These are phyloP conservation scores for Sebastolobus altivelis DNA, from an alignment of 2,797 vertebrate species.

Conservation along the genomic window DNA sequence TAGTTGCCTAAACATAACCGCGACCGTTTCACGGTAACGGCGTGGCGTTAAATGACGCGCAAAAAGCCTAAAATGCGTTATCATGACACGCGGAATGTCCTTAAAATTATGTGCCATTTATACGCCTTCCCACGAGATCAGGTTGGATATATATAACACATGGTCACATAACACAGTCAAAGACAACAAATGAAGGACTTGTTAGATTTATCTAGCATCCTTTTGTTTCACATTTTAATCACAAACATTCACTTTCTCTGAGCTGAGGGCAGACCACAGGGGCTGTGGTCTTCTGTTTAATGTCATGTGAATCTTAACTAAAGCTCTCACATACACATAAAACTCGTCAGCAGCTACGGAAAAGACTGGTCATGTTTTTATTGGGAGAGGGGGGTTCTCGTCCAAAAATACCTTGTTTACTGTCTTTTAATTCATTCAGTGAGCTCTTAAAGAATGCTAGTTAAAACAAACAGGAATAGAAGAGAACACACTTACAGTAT, in stretches of 20 bases:
- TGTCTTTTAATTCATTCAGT: conserved; percentile 72
- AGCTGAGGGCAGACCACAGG: not conserved
- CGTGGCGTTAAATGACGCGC: no score
- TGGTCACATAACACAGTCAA: not conserved
- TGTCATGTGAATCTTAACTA: conserved; percentile 28
- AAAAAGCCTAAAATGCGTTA: no score
- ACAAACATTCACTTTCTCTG: not conserved
- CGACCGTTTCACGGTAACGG: not conserved
- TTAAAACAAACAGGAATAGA: conserved; percentile 53
- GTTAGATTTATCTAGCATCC: not conserved
- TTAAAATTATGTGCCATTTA: no score
- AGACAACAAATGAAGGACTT: not conserved
- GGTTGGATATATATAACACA: not conserved
- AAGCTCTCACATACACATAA: conserved; percentile 77
- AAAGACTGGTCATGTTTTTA: conserved; percentile 79
- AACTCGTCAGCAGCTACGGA: conserved; percentile 67
- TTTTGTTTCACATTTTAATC: not conserved
- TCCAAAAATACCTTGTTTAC: conserved; percentile 78
- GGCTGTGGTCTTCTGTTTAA: conserved; percentile 34
- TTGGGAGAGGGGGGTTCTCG: conserved; percentile 57
- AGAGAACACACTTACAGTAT: conserved; percentile 26
- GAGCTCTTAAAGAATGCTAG: conserved; percentile 68
- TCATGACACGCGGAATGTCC: not conserved
- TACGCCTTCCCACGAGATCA: not conserved
- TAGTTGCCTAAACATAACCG: not conserved